These are phyloP conservation scores for Riparia riparia DNA, from an alignment of 2,113 vertebrate genomes.

Conservation along the genomic window DNA sequence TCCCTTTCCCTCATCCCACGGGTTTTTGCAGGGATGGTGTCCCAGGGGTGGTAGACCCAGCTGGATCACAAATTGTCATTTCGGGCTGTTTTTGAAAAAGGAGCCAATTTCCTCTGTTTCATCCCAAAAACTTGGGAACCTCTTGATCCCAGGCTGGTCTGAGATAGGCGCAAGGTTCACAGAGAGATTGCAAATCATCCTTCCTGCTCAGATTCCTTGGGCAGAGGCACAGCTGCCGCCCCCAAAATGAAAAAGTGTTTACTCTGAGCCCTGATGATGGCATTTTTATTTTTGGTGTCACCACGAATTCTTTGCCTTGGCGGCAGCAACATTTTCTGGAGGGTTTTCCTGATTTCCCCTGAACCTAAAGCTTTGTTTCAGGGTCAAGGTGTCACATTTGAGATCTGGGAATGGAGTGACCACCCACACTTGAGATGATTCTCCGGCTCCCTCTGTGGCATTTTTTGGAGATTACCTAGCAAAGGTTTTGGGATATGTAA, in stretches of 20 bases:
- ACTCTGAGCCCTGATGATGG: not conserved
- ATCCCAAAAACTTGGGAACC: not conserved
- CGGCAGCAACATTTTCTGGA: not conserved
- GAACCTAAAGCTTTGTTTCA: not conserved
- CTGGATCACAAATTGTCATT: not conserved
- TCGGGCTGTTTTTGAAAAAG: not conserved
- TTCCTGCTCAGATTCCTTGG: not conserved
- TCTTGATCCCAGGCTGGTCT: not conserved
- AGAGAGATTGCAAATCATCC: not conserved
- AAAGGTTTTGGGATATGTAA: not conserved
- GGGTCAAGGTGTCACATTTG: accelerated
- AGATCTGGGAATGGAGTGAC: not conserved
- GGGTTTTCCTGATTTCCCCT: not conserved
- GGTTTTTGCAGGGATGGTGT: not conserved
- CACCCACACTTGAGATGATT: accelerated
- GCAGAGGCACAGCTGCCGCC: not conserved
- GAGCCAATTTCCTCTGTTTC: not conserved
- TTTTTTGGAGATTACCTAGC: not conserved
- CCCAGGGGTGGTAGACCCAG: not conserved
- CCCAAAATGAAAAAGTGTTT: accelerated
- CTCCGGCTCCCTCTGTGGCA: accelerated
- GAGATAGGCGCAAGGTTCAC: not conserved
- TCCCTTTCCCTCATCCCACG: not conserved
- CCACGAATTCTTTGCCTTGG: accelerated
- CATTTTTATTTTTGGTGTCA: not conserved